A percentile compares a stretch with the other conserved stretches of the same genome.
Conservation (phyloP, 2,888 invertebrate genomes). For the Drosophila demipolita region DNA sequence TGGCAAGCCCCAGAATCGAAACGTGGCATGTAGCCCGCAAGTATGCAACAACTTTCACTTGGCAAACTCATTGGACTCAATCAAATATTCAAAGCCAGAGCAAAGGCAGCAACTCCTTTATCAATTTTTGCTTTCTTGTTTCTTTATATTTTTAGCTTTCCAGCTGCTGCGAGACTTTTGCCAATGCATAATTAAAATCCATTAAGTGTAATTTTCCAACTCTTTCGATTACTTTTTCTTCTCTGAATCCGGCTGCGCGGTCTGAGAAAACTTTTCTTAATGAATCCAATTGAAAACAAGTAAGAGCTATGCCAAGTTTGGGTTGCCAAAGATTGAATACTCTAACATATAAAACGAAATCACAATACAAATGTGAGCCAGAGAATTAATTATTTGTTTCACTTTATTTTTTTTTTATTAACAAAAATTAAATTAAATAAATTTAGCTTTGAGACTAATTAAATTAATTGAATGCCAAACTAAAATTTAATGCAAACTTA, state of each 20-base stretch:
- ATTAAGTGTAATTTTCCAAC: constrained; percentile 75
- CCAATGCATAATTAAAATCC: constrained; percentile 79
- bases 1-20: constrained; percentile 5
- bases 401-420: neutral
- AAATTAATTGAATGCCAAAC: neutral
- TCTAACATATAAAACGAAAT: neutral
- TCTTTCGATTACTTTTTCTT: constrained; percentile 54
- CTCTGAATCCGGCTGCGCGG: constrained; percentile 7
- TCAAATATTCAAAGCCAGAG: constrained; percentile 65
- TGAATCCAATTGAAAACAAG: constrained; percentile 58
- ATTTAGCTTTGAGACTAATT: neutral
- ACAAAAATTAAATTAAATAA: neutral
- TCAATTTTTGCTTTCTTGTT: neutral
- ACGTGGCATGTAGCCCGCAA: constrained; percentile 45
- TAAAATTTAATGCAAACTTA: neutral
- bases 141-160: constrained; percentile 46
- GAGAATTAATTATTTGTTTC: neutral
- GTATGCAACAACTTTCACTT: constrained; percentile 73
- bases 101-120: constrained; percentile 22
- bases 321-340: constrained; percentile 10
- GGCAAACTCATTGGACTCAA: constrained; percentile 59
- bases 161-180: constrained; percentile 45
- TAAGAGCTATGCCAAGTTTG: constrained; percentile 11
- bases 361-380: neutral
- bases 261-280: constrained; percentile 57